These are phyloP conservation scores for Drepana arcuata DNA, from an alignment of 1,140 invertebrate genomes.

Conservation along the genomic window DNA sequence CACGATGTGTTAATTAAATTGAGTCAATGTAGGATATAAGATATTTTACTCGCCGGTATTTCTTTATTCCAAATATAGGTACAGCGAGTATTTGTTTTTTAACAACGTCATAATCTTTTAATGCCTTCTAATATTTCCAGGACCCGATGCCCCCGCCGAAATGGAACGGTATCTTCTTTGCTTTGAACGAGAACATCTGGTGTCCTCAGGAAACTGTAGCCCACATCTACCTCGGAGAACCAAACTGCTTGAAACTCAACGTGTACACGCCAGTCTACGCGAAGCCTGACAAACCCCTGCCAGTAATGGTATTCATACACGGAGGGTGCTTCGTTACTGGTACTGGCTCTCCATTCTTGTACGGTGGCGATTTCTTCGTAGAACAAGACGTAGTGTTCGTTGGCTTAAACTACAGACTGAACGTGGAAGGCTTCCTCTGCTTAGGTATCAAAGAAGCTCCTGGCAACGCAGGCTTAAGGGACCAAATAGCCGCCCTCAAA, in stretches of 20 bases:
- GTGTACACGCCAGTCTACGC: slow-evolving; percentile 78
- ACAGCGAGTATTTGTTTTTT: too few relatives aligned
- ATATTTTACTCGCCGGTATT: too few relatives aligned
- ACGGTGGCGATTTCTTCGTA: slow-evolving; percentile 75
- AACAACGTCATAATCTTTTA: too few relatives aligned
- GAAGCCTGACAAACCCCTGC: slow-evolving; percentile 20
- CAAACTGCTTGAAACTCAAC: slow-evolving; percentile 88
- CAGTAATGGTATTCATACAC: slow-evolving; percentile 79
- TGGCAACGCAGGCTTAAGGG: slow-evolving; percentile 75
- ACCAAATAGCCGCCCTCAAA: slow-evolving; percentile 72
- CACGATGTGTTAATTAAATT: too few relatives aligned
- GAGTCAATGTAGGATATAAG: too few relatives aligned
- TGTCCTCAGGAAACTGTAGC: slow-evolving; percentile 42
- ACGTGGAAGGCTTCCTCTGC: slow-evolving; percentile 77
- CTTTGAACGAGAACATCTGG: slow-evolving; percentile 50
- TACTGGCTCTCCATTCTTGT: slow-evolving; percentile 66
- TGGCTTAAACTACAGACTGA: slow-evolving; percentile 79
- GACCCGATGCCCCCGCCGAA: slow-evolving; percentile 62
- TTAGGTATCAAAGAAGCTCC: slow-evolving; percentile 72
- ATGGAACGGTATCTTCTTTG: slow-evolving; percentile 68
- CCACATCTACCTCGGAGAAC: slow-evolving; percentile 64
- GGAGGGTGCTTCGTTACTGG: slow-evolving; percentile 76
- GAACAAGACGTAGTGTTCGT: slow-evolving; percentile 78
- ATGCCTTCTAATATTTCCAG: slow-evolving; percentile 53
- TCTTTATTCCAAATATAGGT: too few relatives aligned